A percentile compares a stretch with the other conserved stretches of the same genome.
phyloP scores from a whole-genome alignment of 2,113 vertebrate genomes.

The Neoarius graeffei region DNA sequence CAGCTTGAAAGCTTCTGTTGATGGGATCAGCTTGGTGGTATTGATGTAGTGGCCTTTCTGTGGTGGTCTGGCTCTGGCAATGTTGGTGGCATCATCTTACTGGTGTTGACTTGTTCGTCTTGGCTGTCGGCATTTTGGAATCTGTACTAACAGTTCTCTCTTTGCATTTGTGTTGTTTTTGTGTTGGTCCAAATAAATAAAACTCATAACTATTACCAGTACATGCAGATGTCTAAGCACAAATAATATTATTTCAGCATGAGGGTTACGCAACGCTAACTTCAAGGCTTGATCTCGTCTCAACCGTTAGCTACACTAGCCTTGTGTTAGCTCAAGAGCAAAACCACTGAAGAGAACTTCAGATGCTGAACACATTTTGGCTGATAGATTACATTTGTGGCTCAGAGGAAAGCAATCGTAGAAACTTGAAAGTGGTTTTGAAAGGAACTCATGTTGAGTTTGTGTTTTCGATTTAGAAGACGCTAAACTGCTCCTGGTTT shows the following conservation, averaged over 20 bases:
- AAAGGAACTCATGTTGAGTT: not conserved
- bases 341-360: not conserved
- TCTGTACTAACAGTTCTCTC: not conserved
- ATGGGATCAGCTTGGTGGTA: not conserved
- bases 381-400: not conserved
- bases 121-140: not conserved
- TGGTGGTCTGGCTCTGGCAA: not conserved
- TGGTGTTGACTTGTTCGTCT: not conserved
- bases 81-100: not conserved
- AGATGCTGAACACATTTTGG: not conserved
- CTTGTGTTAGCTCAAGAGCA: not conserved
- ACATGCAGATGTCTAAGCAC: not conserved
- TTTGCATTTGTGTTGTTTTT: not conserved
- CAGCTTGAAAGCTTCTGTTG: too few relatives aligned
- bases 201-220: not conserved
- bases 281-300: not conserved
- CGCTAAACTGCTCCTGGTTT: not conserved
- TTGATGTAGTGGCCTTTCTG: not conserved
- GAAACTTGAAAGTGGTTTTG: conserved; percentile 8
- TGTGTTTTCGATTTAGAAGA: not conserved
- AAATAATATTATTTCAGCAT: not conserved
- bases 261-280: not conserved
- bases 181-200: not conserved
- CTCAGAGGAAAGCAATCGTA: not conserved
- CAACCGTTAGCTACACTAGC: not conserved